Evolutionary conservation across 2,113 vertebrate genomes (phyloP).

Genomic region (Ancistrus triradiatus): DNA sequence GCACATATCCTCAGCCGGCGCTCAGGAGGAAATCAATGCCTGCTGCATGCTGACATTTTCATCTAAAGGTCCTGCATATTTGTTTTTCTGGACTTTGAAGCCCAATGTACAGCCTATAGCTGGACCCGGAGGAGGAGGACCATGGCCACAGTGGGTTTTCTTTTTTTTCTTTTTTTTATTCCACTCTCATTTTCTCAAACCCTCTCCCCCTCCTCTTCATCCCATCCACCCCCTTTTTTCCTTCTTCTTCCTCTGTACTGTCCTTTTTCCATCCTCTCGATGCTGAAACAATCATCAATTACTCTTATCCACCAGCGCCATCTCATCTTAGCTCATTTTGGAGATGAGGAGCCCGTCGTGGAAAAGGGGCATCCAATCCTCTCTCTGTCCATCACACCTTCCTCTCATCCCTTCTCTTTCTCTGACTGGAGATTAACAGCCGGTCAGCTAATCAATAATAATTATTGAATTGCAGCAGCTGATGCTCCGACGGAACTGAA

Average conservation of each 20-base stretch:
- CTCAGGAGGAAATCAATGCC: slow-evolving; percentile 55
- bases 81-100: slow-evolving; percentile 64
- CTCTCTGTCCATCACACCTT: slow-evolving; percentile 83
- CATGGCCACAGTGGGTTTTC: slow-evolving; percentile 63
- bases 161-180: slow-evolving; percentile 58
- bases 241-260: slow-evolving; percentile 55
- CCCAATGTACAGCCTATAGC: slow-evolving; percentile 53
- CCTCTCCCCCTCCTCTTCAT: slow-evolving; percentile 46
- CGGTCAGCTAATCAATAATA: slow-evolving; percentile 94
- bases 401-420: slow-evolving; percentile 80
- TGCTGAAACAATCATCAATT: slow-evolving; percentile 95
- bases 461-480: slow-evolving; percentile 86
- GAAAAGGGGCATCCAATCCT: slow-evolving; percentile 85
- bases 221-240: slow-evolving; percentile 53
- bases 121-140: slow-evolving; percentile 64
- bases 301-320: slow-evolving; percentile 84
- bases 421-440: slow-evolving; percentile 86
- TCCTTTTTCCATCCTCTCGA: slow-evolving; percentile 60
- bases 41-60: slow-evolving; percentile 50
- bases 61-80: slow-evolving; percentile 58
- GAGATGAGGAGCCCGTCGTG: slow-evolving; percentile 85
- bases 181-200: slow-evolving; percentile 56
- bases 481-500: slow-evolving; percentile 58
- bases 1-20: slow-evolving; percentile 29
- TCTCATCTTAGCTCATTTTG: slow-evolving; percentile 89